Evolutionary conservation across 2,797 vertebrate species (phyloP).

Genomic region (Lutjanus campechanus): DNA sequence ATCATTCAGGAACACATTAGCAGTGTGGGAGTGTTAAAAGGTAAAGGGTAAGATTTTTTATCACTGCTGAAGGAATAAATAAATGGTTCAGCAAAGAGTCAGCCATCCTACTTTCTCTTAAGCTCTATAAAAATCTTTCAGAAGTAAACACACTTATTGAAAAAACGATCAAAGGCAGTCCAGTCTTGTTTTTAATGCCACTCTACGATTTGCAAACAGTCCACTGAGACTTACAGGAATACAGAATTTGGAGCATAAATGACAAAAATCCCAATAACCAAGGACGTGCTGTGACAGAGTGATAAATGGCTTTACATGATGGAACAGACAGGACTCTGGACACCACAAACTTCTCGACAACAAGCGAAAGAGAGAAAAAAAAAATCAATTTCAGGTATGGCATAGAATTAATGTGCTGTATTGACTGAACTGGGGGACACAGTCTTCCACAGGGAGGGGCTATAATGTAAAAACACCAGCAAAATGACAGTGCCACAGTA

Average conservation of each 20-base stretch:
- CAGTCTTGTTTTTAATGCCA: conserved; percentile 24
- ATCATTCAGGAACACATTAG: conserved; percentile 19
- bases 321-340: conserved; percentile 62
- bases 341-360: conserved; percentile 58
- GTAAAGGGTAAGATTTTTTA: not conserved
- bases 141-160: not conserved
- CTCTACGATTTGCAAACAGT: conserved; percentile 11
- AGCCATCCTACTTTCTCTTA: not conserved
- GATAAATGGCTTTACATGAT: conserved; percentile 71
- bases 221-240: conserved; percentile 13
- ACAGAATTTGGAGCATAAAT: conserved; percentile 33
- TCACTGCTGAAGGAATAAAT: not conserved
- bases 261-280: conserved; percentile 53
- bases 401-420: conserved; percentile 65
- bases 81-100: not conserved
- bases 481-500: conserved; percentile 13
- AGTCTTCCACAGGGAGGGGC: conserved; percentile 8
- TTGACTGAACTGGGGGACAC: conserved; percentile 53
- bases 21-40: conserved; percentile 13
- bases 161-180: not conserved
- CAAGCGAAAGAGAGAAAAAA: conserved; percentile 39
- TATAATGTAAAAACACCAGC: conserved; percentile 19
- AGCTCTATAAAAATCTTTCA: not conserved
- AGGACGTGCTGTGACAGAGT: conserved; percentile 59
- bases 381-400: conserved; percentile 70